Percentiles rank a stretch among this genome's conserved stretches.
These are phyloP conservation scores for Calephelis nemesis DNA, from an alignment of 1,140 invertebrate species.

Conservation along the genomic window DNA sequence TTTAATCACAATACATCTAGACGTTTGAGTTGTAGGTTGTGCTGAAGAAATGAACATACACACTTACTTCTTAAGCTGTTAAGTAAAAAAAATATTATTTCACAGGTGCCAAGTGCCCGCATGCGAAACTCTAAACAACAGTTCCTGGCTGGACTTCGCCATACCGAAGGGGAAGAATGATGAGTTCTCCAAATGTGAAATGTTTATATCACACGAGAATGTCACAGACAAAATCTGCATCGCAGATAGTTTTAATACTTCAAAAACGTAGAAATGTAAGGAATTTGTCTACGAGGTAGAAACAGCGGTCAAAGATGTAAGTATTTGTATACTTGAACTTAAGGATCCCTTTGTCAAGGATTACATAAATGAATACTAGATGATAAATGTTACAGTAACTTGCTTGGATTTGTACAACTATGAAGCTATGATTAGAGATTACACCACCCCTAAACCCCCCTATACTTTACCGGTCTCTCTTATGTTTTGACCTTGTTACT, in stretches of 20 bases:
- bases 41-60: too few species aligned
- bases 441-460: too few species aligned
- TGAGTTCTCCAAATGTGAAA: constrained; percentile 46
- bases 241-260: constrained; percentile 39
- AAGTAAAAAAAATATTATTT: constrained; percentile 13
- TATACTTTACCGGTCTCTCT: too few species aligned
- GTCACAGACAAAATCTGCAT: constrained; percentile 33
- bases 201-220: constrained; percentile 30
- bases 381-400: too few species aligned
- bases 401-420: too few species aligned
- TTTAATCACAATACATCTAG: too few species aligned
- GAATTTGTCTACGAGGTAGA: constrained; percentile 55
- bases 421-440: too few species aligned
- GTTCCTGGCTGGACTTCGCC: constrained; percentile 45
- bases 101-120: constrained; percentile 41
- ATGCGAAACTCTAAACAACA: constrained; percentile 48
- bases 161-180: constrained; percentile 50
- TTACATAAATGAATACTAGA: too few species aligned
- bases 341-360: too few species aligned
- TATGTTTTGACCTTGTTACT: too few species aligned
- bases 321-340: constrained; percentile 28
- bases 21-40: too few species aligned
- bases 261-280: constrained; percentile 34
- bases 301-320: constrained; percentile 64
- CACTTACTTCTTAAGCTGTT: too few species aligned